phyloP scores from a whole-genome alignment of 2,888 invertebrate species.

The Elmis aenea region DNA sequence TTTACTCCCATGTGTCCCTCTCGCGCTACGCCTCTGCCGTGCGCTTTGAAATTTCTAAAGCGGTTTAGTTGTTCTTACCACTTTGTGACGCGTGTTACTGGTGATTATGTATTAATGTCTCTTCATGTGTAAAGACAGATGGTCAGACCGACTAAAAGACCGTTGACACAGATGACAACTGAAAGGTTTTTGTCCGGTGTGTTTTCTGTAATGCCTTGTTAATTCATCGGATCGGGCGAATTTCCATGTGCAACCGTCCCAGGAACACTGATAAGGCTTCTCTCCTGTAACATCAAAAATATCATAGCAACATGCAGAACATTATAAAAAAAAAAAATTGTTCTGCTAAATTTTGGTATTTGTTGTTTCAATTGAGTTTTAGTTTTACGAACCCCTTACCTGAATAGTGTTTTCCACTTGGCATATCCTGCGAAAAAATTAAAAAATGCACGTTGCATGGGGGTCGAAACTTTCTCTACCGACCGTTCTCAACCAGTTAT shows the following conservation, averaged over 20 bases:
- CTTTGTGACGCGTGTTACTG: no score
- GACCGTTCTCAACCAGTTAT: no score
- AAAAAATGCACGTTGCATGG: no score
- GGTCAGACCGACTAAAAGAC: constrained; percentile 87
- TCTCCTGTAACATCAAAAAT: constrained; percentile 62
- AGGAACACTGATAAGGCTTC: constrained; percentile 88
- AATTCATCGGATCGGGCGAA: constrained; percentile 91
- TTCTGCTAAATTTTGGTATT: constrained; percentile 1
- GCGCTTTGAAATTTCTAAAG: no score
- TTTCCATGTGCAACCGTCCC: constrained; percentile 93
- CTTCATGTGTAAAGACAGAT: constrained; percentile 87
- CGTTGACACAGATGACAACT: constrained; percentile 84
- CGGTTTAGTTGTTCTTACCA: no score
- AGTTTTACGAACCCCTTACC: no score
- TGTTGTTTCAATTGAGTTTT: not conserved
- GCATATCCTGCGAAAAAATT: no score
- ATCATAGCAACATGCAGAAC: not conserved
- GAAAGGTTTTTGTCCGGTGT: constrained; percentile 90
- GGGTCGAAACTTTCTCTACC: no score
- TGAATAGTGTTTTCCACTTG: no score
- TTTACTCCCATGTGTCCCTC: no score
- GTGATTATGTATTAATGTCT: constrained; percentile 56
- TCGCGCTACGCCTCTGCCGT: no score
- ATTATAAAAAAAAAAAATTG: not conserved
- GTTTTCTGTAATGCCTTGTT: constrained; percentile 87